phyloP scores from a whole-genome alignment of 1,140 invertebrate species.

The Apolygus lucorum region DNA sequence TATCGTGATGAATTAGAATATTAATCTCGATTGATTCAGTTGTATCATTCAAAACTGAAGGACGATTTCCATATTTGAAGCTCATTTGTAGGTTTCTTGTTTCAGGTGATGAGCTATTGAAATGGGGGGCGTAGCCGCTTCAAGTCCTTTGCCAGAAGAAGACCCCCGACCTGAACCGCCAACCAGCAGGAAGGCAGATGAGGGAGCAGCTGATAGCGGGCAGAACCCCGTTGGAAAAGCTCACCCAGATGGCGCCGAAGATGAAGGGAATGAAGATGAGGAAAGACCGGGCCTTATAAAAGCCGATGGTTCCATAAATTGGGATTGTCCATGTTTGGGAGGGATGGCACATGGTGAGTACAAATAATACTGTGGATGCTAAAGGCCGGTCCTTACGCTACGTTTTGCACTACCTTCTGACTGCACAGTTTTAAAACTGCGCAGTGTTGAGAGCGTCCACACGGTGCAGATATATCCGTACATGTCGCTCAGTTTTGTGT shows the following conservation, averaged over 20 bases:
- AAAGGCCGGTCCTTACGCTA: too few relatives aligned
- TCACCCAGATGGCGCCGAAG: neutral
- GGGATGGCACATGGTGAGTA: slow-evolving; percentile 72
- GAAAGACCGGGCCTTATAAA: slow-evolving; percentile 65
- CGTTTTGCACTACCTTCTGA: too few relatives aligned
- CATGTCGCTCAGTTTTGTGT: too few relatives aligned
- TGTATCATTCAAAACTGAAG: too few relatives aligned
- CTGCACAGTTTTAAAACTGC: too few relatives aligned
- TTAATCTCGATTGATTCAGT: too few relatives aligned
- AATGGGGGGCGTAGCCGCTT: neutral
- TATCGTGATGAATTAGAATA: too few relatives aligned
- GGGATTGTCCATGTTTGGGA: slow-evolving; percentile 92
- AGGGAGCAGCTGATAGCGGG: neutral
- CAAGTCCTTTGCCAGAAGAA: neutral
- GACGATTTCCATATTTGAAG: too few relatives aligned
- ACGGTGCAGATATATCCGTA: too few relatives aligned
- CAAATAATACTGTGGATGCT: too few relatives aligned
- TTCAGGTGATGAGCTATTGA: neutral
- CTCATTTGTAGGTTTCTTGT: too few relatives aligned
- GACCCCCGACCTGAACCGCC: neutral
- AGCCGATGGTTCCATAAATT: slow-evolving; percentile 87
- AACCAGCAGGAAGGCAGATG: neutral
- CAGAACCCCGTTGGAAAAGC: neutral
- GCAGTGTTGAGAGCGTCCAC: too few relatives aligned
- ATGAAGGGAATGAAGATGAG: neutral